Evolutionary conservation across 2,888 invertebrate genomes (phyloP), one percentile per base, ranked within the genome.

Genomic region (Linyphia triangularis): DNA sequence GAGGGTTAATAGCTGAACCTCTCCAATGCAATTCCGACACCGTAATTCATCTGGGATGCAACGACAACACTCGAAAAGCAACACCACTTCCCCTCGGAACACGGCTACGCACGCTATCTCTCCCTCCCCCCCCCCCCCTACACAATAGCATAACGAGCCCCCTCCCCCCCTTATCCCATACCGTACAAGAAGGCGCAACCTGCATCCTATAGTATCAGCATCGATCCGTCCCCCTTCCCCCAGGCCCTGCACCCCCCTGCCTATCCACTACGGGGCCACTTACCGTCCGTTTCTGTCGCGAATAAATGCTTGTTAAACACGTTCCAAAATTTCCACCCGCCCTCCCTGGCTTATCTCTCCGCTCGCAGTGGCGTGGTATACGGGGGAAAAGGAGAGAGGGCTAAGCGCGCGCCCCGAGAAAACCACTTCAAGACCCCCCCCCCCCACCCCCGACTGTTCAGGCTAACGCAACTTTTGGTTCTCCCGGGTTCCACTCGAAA

Each of bases 291-390:
- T 89, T 75, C 84, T 82, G 89, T 85, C 89, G 89, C 89, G 79
- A 89, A 85, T 89, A 89, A 89, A 89, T 70, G 85, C 85, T 89
- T 89, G 89, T 89, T 89, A 89, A 89, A 84, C 89, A 89, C 89
- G 89, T 89, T 89, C 89, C 73, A 78, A 65, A 83, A 70, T 88
- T 85, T 85, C 85, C 40, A 70, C 78, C 85, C 69, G 70, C 78
- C 75, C 75, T 70, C 40, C 30, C 79, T 67, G 73, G 72, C 73
- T 84, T 84, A 84, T 84, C 84, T 85, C 37, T 72, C 37, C 26
- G 30, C 57, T 65, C 43, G 24, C 70, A 65, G 63, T 63, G 33
- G 84, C 37, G 77, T 59, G 28, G 57, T 51, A 33, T 33, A 26
- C 30, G 10, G 65, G 24, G 24, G 59, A 70, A 1, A 33, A 7